Evolutionary conservation across 2,797 vertebrate species (phyloP).

Genomic region (Parotocinclus haroldoi): DNA sequence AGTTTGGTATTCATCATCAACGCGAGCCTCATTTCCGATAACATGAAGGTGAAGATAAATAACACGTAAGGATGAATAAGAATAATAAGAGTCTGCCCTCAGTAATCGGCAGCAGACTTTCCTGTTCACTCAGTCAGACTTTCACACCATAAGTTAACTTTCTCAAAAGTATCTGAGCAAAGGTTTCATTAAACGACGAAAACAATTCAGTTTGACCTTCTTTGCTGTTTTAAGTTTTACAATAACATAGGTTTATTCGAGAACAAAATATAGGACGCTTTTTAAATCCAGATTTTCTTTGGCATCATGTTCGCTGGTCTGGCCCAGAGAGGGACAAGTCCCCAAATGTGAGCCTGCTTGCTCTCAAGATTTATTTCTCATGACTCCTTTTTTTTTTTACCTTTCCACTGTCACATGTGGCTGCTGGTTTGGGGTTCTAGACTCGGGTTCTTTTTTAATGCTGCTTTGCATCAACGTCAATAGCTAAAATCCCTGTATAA

Average conservation of each 20-base stretch:
- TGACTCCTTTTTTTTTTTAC: too few species aligned
- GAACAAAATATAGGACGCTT: background rate
- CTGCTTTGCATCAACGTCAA: too few species aligned
- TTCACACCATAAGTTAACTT: slow-evolving; percentile 2
- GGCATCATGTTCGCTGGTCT: too few species aligned
- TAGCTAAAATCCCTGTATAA: too few species aligned
- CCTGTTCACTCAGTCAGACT: slow-evolving; percentile 1
- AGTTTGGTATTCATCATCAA: slow-evolving; percentile 12
- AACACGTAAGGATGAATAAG: background rate
- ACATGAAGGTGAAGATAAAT: slow-evolving; percentile 23
- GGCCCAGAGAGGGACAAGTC: too few species aligned
- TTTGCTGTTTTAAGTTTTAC: background rate
- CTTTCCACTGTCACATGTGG: too few species aligned
- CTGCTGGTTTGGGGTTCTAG: too few species aligned
- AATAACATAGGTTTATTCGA: background rate
- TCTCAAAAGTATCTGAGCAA: background rate
- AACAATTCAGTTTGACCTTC: background rate
- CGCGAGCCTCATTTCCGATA: background rate
- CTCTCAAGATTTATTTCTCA: too few species aligned
- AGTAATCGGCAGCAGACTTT: background rate
- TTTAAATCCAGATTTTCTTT: too few species aligned
- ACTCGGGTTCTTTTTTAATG: too few species aligned
- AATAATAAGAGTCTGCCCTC: background rate
- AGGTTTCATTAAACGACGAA: background rate
- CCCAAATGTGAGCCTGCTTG: too few species aligned